Base-by-base conservation (phyloP, 2,888 invertebrate genomes). In the Drosophila buzzatii region DNA sequence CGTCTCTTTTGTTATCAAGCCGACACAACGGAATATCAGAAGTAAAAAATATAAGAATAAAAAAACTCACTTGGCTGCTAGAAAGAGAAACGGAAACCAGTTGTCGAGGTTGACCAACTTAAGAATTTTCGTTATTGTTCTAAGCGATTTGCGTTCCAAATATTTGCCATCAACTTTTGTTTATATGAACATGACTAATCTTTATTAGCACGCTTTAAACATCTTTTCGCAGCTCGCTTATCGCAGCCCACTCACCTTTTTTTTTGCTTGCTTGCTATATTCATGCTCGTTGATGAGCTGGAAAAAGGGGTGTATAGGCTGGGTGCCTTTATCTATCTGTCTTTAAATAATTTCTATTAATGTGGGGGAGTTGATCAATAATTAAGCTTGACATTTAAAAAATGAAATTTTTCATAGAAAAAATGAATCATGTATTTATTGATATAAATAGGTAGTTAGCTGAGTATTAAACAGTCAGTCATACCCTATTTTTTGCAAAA, bases 1-100 rank as follows among this genome's bases (percentile, higher is more conserved):
- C 58, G 63, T 64, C 76, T 71, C 77, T 78, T 80, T 80, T 78
- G 77, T 78, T 78, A 78, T 76, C 64, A 78, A 61, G 37, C 49
- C 31, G 49, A 20, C 44, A 73, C 44, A 73, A 73, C 66, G 67
- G 62, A 47, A 77, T 47, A 52, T 45, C 59, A 33, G 47, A 44
- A 47, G 20, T 37, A 16, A 39, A 39, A 39, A 39, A 39, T 39
- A 39, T 39, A 39, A 23, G 56, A 47, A 51, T 37, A 44, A 61
- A 31, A 23, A 56, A 75, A 65, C 75, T 56, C 18, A 57, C 69
- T 62, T 51, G 51, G 49, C 35, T 27, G 60, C 80, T 74, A 70
- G 76, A 80, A 80, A 77, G 77, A 80, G 76, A 76, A 77, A 77
- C 76, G 81, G 57, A 81, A 81, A 81, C 77, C 78, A 81, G 78